Conservation (phyloP, 2,113 vertebrate genomes). For the Silurus glanis region DNA sequence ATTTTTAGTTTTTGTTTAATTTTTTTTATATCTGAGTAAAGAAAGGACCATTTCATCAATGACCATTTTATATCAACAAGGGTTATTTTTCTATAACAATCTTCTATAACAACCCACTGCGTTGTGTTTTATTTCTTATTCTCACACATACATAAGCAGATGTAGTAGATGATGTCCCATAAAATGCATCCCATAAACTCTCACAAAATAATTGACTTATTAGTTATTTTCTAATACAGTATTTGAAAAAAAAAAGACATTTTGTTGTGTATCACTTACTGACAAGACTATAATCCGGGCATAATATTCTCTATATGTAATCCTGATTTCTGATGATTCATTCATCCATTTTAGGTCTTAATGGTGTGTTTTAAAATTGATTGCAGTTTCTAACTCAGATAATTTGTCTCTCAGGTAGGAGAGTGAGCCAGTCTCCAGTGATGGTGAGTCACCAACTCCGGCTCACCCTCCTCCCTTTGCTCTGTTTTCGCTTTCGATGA, state of each 20-base stretch:
- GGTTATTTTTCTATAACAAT: neutral
- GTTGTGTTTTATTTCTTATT: neutral
- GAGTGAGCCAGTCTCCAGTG: constrained; percentile 26
- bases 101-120: neutral
- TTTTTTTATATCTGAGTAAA: too few relatives aligned
- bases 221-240: neutral
- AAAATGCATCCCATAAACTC: neutral
- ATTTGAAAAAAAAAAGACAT: neutral
- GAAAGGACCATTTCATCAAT: too few relatives aligned
- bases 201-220: neutral
- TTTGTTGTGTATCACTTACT: neutral
- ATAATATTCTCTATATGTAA: neutral
- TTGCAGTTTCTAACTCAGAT: neutral
- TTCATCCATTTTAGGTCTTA: constrained; percentile 11
- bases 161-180: neutral
- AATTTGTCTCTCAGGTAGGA: constrained; percentile 19
- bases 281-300: neutral
- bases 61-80: neutral
- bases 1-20: too few relatives aligned
- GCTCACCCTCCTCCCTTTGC: constrained; percentile 5
- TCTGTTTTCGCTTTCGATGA: constrained; percentile 19
- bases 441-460: constrained; percentile 44
- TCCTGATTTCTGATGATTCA: constrained; percentile 17
- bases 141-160: neutral
- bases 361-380: neutral